Evolutionary conservation across 2,888 invertebrate genomes (phyloP).

Genomic region (Hyppa rectilinea): DNA sequence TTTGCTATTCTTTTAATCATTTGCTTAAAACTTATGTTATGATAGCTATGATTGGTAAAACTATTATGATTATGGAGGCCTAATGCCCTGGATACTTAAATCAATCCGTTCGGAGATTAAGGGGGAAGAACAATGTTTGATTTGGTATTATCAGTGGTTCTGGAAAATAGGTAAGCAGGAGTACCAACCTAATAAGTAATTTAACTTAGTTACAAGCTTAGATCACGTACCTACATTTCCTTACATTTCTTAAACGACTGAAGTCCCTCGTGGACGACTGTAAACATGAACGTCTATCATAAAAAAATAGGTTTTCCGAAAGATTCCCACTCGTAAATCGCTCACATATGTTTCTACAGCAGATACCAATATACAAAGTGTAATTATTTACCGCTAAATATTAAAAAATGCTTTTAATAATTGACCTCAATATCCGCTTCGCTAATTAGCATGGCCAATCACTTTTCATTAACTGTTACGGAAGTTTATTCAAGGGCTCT

Average conservation of each 20-base stretch:
- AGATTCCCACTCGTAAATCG: background rate
- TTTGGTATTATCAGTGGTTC: background rate
- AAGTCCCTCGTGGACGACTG: background rate
- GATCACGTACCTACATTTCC: background rate
- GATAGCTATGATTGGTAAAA: no score
- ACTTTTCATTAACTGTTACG: conserved; percentile 50
- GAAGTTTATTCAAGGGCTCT: conserved; percentile 47
- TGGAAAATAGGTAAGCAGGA: background rate
- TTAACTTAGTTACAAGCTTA: no score
- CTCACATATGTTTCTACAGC: background rate
- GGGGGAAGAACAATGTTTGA: conserved; percentile 15
- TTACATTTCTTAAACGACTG: background rate
- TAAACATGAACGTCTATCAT: background rate
- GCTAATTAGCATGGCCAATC: conserved; percentile 48
- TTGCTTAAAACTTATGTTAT: no score
- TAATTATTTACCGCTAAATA: background rate
- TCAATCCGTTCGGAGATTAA: conserved; percentile 54
- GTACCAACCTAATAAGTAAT: background rate
- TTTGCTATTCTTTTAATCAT: no score
- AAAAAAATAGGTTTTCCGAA: background rate
- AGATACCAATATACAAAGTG: background rate
- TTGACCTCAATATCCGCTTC: background rate
- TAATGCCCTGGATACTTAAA: conserved; percentile 59
- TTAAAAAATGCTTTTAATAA: conserved; percentile 3
- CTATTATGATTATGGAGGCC: conserved; percentile 59